Base-by-base conservation (phyloP, 1,140 invertebrate species). In the Scaptodrosophila lebanonensis region DNA sequence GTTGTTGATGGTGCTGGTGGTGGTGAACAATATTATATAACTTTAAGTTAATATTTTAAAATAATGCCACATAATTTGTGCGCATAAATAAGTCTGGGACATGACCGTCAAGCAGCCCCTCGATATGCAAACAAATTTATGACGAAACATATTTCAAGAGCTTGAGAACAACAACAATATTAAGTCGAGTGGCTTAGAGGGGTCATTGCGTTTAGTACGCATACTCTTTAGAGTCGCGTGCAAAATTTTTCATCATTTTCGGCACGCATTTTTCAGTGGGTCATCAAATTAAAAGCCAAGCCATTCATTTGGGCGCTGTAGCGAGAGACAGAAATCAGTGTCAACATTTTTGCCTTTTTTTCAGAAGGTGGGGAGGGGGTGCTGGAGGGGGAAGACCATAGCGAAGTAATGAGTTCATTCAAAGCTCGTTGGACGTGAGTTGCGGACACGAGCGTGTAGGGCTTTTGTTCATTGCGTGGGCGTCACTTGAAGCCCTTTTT, bases 31-130 rank as follows among this genome's bases (percentile, higher is more conserved):
- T n/a, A n/a, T 25, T 42, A 43, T 48, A 36, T 39, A 58, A 73
- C 49, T 56, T 75, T 47, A 72, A 72, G 67, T 77, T 77, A 77
- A 79, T 77, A 77, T 64, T 72, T 79, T 77, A 51, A n/a, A 77
- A 65, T 72, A 67, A 77, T 77, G 63, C 50, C 47, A 53, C 68
- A 79, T 79, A 70, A 76, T 77, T 79, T 72, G 36, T 38, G 33
- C 48, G 51, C 61, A 66, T 77, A 77, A 77, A 58, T 71, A 64
- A 67, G 63, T 60, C 54, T 36, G 20, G 35, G 30, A 32, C 17
- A 13, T 20, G 36, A 29, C n/a, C n/a, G n/a, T n/a, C n/a, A n/a
- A n/a, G n/a, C n/a, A n/a, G n/a, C n/a, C n/a, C n/a, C n/a, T n/a
- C n/a, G n/a, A n/a, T n/a, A n/a, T n/a, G n/a, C n/a, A n/a, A n/a